Evolutionary conservation across 2,797 vertebrate genomes (phyloP).

Genomic region (Acestrorhynchus altus): DNA sequence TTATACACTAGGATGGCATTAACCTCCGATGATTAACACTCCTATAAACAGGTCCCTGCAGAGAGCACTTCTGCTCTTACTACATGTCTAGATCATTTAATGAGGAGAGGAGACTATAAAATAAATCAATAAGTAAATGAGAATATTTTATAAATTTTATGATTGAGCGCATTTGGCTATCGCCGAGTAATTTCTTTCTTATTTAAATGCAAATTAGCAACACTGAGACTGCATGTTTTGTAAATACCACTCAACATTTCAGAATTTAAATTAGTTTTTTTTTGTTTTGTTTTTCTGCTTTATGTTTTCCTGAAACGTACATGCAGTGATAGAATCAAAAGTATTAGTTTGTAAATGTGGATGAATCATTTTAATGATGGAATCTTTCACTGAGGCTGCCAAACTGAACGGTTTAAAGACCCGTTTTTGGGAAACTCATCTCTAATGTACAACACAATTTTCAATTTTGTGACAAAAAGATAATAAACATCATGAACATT

Average conservation of each 20-base stretch:
- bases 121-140: constrained; percentile 41
- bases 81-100: constrained; percentile 46
- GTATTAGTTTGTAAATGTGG: not conserved
- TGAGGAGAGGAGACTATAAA: constrained; percentile 42
- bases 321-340: not conserved
- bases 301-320: constrained; percentile 19
- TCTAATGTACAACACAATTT: not conserved
- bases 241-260: constrained; percentile 44
- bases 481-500: not conserved
- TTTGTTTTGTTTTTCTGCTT: constrained; percentile 23
- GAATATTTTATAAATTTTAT: constrained; percentile 51
- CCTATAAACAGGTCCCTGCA: constrained; percentile 19
- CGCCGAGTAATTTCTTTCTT: constrained; percentile 56
- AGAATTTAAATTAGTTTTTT: constrained; percentile 51
- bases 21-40: constrained; percentile 34
- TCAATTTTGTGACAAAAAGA: not conserved
- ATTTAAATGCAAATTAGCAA: constrained; percentile 61
- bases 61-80: constrained; percentile 21
- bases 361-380: not conserved
- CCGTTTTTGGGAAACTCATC: not conserved
- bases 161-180: constrained; percentile 43
- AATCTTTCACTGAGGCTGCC: not conserved
- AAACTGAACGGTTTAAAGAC: not conserved
- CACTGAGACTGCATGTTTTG: constrained; percentile 48
- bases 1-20: constrained; percentile 32